Base-by-base conservation (phyloP, 1,140 invertebrate species). In the Aphis craccivora region DNA sequence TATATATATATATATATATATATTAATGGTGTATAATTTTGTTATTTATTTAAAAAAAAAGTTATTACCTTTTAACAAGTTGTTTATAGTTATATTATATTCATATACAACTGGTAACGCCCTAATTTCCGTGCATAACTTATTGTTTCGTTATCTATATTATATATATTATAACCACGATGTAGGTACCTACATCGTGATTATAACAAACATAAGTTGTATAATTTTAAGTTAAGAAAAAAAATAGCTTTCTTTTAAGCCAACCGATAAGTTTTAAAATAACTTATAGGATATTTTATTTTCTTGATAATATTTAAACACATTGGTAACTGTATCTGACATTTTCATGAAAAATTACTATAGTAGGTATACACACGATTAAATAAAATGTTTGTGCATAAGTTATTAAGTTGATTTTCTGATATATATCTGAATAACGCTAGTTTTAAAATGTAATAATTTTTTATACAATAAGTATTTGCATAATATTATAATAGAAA, bases 1-100 rank as follows among this genome's bases (percentile, higher is more conserved):
- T n/a, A n/a, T n/a, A n/a, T n/a, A n/a, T n/a, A n/a, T n/a, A n/a
- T n/a, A n/a, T n/a, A n/a, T n/a, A n/a, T n/a, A n/a, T n/a, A n/a
- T 67, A 40, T 67, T 90, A 90, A 90, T 89, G 48, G 51, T 18
- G 22, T 14, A 25, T 67, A 90, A 90, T 35, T 14, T 67, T 60
- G 55, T 89, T 53, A 89, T 89, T 89, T 89, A 89, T 89, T 89
- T 89, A 18, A 48, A 60, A 90, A 90, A 84, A 90, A 90, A 90
- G 55, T 90, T 90, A 90, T 90, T 60, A 90, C 89, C 89, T 90
- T 90, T 90, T 90, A 90, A 90, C 89, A 90, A 90, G 89, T 90
- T 90, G 89, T 90, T 90, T 90, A 90, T 90, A 90, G 48, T 55
- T 22, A 1, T 89, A 53, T 89, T 89, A 53, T 89, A 48, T 18